phyloP scores from a whole-genome alignment of 2,888 invertebrate species.

The Gastrophysa polygoni region DNA sequence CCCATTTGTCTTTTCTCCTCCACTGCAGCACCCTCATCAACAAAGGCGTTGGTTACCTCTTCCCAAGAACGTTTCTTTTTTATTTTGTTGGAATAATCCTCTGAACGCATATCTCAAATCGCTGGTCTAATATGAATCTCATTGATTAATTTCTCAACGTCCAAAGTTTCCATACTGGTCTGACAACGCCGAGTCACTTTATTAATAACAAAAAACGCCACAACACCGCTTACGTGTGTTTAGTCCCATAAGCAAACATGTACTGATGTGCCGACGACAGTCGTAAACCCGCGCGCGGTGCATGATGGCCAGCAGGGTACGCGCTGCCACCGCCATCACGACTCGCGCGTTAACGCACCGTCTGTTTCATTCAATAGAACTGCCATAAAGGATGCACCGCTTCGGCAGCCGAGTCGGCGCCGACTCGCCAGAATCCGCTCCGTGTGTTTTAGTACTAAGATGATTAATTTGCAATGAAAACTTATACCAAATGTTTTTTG shows the following conservation, averaged over 20 bases:
- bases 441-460: conserved; percentile 21
- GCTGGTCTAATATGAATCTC: too few relatives aligned
- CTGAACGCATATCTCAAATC: too few relatives aligned
- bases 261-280: conserved; percentile 21
- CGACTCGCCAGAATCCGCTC: conserved; percentile 19
- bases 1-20: too few relatives aligned
- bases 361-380: conserved; percentile 11
- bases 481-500: too few relatives aligned
- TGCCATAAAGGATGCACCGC: conserved; percentile 17
- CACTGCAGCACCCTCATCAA: too few relatives aligned
- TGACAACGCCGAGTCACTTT: too few relatives aligned
- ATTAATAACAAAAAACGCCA: conserved; percentile 17
- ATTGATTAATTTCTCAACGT: too few relatives aligned
- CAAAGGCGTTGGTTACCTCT: too few relatives aligned
- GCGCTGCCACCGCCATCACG: conserved; percentile 13
- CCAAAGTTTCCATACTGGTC: too few relatives aligned
- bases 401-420: conserved; percentile 15
- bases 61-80: too few relatives aligned
- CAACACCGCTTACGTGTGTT: conserved; percentile 18
- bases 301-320: conserved; percentile 9
- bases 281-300: conserved; percentile 17
- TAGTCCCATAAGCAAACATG: conserved; percentile 18
- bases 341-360: conserved; percentile 14
- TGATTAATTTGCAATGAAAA: too few relatives aligned
- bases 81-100: too few relatives aligned